Conservation (phyloP, 2,888 invertebrate genomes). For the Subacronicta megacephala region DNA sequence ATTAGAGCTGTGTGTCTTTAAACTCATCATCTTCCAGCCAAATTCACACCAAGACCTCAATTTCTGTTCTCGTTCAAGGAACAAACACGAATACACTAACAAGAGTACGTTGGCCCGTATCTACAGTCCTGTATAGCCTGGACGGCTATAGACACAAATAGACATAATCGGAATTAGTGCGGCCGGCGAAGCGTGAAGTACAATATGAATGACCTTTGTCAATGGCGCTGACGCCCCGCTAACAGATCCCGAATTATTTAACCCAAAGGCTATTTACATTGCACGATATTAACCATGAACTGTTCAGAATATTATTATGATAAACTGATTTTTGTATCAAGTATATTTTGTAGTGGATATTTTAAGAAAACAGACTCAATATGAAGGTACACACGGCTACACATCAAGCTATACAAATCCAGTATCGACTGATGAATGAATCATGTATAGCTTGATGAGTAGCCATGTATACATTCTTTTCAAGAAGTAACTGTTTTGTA, state of each 20-base stretch:
- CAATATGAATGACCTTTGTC: constrained; percentile 88
- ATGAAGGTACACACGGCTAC: too few relatives aligned
- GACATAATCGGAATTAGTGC: constrained; percentile 82
- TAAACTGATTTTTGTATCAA: too few relatives aligned
- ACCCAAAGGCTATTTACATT: constrained; percentile 61
- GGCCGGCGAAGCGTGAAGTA: constrained; percentile 78
- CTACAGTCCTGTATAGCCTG: constrained; percentile 28
- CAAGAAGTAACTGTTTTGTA: too few relatives aligned
- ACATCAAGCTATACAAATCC: too few relatives aligned
- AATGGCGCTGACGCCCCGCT: constrained; percentile 76
- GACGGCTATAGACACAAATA: constrained; percentile 60
- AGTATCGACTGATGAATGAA: too few relatives aligned
- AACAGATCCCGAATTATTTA: constrained; percentile 74
- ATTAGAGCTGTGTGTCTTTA: too few relatives aligned
- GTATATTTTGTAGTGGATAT: too few relatives aligned
- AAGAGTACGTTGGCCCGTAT: constrained; percentile 1
- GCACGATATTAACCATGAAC: constrained; percentile 48
- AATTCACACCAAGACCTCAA: not conserved
- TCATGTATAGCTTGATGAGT: too few relatives aligned
- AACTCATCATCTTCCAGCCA: too few relatives aligned
- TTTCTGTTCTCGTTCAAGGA: not conserved
- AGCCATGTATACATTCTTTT: too few relatives aligned
- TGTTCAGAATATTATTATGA: too few relatives aligned
- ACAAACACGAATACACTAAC: not conserved
- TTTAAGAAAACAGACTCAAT: too few relatives aligned